Evolutionary conservation across 2,888 invertebrate species (phyloP), one percentile per base, ranked within the genome.

Genomic region (Corythucha ciliata): DNA sequence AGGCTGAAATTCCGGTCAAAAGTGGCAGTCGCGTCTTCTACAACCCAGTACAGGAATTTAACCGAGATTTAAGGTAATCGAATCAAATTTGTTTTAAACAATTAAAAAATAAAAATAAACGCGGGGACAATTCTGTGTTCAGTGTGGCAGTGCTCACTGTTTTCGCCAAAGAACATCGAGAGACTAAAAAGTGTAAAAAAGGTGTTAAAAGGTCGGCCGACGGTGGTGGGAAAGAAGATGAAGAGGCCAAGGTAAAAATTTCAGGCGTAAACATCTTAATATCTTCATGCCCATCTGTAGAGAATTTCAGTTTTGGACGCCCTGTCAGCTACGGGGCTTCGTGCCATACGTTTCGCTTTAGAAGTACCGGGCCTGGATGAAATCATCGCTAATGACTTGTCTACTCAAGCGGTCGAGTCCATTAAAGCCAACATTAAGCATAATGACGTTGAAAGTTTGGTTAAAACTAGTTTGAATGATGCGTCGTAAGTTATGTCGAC

Each of bases 41-140:
- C 66, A 98, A 98, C 71, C 90, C 96, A 0, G 97, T 97, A 1
- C 94, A 96, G 69, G 93, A 98, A 68, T 98, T 98, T 64, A 98
- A 99, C 68, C 76, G 98, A 58, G 98, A 98, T 71, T 71, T 99
- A 44, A 85, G 81, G 74, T 74, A 63, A n/a, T n/a, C n/a, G n/a
- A n/a, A n/a, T n/a, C n/a, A n/a, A n/a, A n/a, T n/a, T n/a, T n/a
- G n/a, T n/a, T n/a, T n/a, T n/a, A n/a, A n/a, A n/a, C n/a, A n/a
- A n/a, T n/a, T n/a, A n/a, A n/a, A n/a, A n/a, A n/a, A n/a, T n/a
- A n/a, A n/a, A n/a, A n/a, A n/a, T 29, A 29, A 29, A 29, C n/a
- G 8, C n/a, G 8, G 8, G 29, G 8, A 29, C n/a, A 8, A 29
- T 10, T 29, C 20, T 42, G 40, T 21, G 42, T 70, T 50, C 58